Evolutionary conservation across 2,113 vertebrate genomes (phyloP), one percentile per base, ranked within the genome.

Genomic region (Struthio camelus): DNA sequence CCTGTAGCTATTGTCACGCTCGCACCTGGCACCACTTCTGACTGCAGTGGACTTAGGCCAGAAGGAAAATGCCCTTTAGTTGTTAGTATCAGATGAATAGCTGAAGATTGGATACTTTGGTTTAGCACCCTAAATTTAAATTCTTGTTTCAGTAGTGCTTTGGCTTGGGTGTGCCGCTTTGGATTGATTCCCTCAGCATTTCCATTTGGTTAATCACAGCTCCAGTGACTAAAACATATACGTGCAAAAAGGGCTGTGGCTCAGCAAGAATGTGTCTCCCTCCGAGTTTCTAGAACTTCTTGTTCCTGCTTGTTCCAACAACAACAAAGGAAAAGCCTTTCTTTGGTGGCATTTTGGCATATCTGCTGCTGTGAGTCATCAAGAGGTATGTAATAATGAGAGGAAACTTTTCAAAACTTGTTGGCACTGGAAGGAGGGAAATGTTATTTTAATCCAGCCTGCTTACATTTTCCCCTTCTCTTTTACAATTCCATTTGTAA

Each of bases 371-470:
- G 38, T 95, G 96, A 96, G 38, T 97, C 96, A 97, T 65, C 46
- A 4, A 75, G 83, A 72, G 73, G 95, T 81, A 96, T 90, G 69
- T 7, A 95, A 90, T n/a, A 94, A 90, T 5, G 0, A 77, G 72
- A 81, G 92, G 90, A 96, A 97, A 96, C 80, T 96, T 96, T 95
- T 89, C 44, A 69, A 75, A 95, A 96, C 51, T 96, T 91, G 62
- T 0, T 95, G 94, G 93, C 82, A 64, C 58, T 90, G 67, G 34
- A 80, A 93, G 13, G 82, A 96, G 65, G 76, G 38, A 93, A 88
- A 70, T 89, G 85, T 94, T 97, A 87, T 96, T 96, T 96, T 89
- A 97, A 92, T 61, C 65, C 61, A 79, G n/a, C 44, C 86, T 94
- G 85, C 90, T 96, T 93, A 92, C 72, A 76, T 95, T 96, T 58